These are phyloP conservation scores for Apodemia duryi DNA, from an alignment of 2,888 invertebrate species.

Conservation along the genomic window DNA sequence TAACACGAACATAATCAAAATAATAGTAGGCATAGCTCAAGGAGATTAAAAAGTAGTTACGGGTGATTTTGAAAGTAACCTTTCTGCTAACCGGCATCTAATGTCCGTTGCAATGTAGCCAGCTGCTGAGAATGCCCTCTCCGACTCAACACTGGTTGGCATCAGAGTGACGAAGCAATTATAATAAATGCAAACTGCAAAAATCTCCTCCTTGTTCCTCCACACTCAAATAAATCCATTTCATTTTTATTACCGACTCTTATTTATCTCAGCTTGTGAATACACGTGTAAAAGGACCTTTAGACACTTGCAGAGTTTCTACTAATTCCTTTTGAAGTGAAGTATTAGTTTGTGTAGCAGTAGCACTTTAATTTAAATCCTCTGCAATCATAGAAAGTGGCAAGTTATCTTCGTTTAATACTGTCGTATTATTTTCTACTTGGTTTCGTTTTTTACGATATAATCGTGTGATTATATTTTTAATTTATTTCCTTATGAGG, in stretches of 20 bases:
- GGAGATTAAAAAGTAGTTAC: neutral
- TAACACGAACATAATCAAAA: neutral
- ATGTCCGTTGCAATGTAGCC: slow-evolving; percentile 5
- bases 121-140: slow-evolving; percentile 13
- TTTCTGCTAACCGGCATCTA: neutral
- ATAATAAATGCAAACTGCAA: slow-evolving; percentile 17
- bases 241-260: neutral
- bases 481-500: neutral
- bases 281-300: slow-evolving; percentile 10
- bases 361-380: neutral
- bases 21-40: slow-evolving; percentile 1
- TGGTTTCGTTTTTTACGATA: neutral
- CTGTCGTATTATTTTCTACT: neutral
- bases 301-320: slow-evolving; percentile 11
- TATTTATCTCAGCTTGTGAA: slow-evolving; percentile 16
- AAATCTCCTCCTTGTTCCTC: slow-evolving; percentile 3
- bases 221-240: neutral
- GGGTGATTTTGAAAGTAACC: neutral
- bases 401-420: neutral
- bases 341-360: neutral
- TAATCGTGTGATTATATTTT: neutral
- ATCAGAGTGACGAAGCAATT: slow-evolving; percentile 1
- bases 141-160: neutral
- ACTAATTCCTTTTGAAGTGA: neutral
- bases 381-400: slow-evolving; percentile 6